Evolutionary conservation across 2,797 vertebrate genomes (phyloP).

Genomic region (Mareca penelope): DNA sequence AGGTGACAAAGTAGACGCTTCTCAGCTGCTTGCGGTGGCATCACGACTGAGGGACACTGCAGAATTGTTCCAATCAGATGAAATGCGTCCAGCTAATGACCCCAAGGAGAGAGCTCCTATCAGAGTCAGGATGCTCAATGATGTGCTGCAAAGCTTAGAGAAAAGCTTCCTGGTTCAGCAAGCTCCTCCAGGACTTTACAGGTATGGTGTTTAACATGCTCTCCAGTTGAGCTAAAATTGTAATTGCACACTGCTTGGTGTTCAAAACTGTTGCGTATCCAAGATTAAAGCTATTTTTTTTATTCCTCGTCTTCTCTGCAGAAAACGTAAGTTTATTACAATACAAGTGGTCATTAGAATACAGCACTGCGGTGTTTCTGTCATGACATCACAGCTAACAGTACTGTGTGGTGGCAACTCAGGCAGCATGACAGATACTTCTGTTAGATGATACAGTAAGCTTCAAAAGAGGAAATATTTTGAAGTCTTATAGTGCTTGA

Average conservation of each 20-base stretch:
- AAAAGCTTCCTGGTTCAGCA: conserved; percentile 86
- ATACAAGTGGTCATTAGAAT: conserved; percentile 10
- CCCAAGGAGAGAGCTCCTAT: conserved; percentile 86
- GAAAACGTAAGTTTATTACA: background rate
- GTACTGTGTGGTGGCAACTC: background rate
- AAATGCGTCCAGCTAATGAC: conserved; percentile 95
- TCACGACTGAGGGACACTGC: conserved; percentile 84
- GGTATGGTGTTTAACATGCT: conserved; percentile 72
- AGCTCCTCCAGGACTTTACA: conserved; percentile 87
- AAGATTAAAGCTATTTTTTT: background rate
- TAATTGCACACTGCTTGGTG: background rate
- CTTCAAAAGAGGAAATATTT: conserved; percentile 12
- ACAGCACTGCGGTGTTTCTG: background rate
- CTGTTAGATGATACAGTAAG: background rate
- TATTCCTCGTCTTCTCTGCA: background rate
- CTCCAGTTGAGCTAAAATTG: background rate
- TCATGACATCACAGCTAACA: conserved; percentile 14
- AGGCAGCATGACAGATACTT: background rate
- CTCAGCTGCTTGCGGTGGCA: conserved; percentile 78
- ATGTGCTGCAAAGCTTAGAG: conserved; percentile 89
- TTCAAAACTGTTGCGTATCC: background rate
- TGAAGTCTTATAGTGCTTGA: conserved; percentile 28
- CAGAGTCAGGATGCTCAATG: conserved; percentile 93
- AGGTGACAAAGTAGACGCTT: conserved; percentile 75
- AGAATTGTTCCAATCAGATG: conserved; percentile 91